Evolutionary conservation across 1,140 invertebrate species (phyloP), one percentile per base, ranked within the genome.

Genomic region (Steinernema khuongi): DNA sequence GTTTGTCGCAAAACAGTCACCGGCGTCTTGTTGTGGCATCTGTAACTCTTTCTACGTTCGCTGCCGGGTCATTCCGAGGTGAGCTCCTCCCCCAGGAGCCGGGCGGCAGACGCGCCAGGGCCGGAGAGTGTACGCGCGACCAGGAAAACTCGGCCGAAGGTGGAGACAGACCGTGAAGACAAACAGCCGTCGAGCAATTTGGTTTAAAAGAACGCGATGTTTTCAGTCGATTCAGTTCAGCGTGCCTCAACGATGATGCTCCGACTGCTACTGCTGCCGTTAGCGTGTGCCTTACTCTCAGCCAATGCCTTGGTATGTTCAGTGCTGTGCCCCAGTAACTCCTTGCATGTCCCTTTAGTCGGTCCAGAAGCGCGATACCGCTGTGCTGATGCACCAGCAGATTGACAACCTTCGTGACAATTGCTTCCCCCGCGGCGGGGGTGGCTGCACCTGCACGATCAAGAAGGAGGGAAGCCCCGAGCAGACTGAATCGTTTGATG

Each of bases 151-250:
- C 7, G 26, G 50, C 50, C 26, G 50, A 60, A 60, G 50, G 50
- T 60, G 50, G 50, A 4, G 36, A 26, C 14, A 60, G 50, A 60
- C 26, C 50, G 50, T 26, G 50, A 60, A 60, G 50, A 60, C 50
- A 60, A 60, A 60, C 50, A 60, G 50, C 50, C 50, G 50, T 22
- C 50, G 50, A n/a, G 50, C 50, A 60, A 60, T 60, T 60, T 60
- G 50, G 50, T 60, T 60, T 60, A 60, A 60, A 60, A 60, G 50
- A 60, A 22, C 7, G 50, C 22, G 50, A 2, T 60, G 50, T 60
- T 60, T 60, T 60, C 50, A 60, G 50, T 60, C 50, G 50, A 7
- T 60, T 60, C 50, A 60, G 50, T 60, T 60, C 50, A 60, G 14
- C 2, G 11, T 22, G 50, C 50, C 50, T 60, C 50, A 22, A 26